These are phyloP conservation scores for Scalopus aquaticus DNA, from an alignment of 2,113 vertebrate genomes.

Conservation along the genomic window DNA sequence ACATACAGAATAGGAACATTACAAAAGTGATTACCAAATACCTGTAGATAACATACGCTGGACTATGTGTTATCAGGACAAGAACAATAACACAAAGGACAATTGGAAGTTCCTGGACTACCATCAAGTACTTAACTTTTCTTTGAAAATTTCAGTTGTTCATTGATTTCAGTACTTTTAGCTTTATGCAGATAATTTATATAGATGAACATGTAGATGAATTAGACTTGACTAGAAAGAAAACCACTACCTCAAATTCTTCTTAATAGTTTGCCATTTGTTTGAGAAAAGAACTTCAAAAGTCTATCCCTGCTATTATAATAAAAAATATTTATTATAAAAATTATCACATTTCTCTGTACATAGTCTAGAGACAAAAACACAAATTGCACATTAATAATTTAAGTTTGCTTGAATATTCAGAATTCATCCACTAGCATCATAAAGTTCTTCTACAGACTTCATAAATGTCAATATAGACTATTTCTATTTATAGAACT, in stretches of 20 bases:
- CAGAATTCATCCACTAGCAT: neutral
- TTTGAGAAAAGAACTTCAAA: slow-evolving; percentile 45
- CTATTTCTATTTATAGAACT: slow-evolving; percentile 1
- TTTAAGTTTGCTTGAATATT: slow-evolving; percentile 60
- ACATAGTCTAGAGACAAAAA: slow-evolving; percentile 57
- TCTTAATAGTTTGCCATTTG: slow-evolving; percentile 5
- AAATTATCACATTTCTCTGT: slow-evolving; percentile 64
- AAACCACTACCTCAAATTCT: neutral
- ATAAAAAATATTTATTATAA: slow-evolving; percentile 81
- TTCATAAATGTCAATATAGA: neutral
- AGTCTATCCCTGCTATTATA: neutral
- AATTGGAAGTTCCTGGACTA: neutral
- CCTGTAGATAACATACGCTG: neutral
- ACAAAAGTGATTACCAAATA: neutral
- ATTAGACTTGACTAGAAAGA: slow-evolving; percentile 25
- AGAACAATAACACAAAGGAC: neutral
- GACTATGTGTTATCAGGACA: neutral
- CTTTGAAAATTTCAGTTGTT: slow-evolving; percentile 13
- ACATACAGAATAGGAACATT: neutral
- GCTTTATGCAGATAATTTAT: neutral
- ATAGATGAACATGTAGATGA: neutral
- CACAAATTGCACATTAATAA: slow-evolving; percentile 62
- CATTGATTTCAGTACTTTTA: neutral
- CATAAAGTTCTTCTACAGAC: neutral
- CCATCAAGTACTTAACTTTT: slow-evolving; percentile 14